Evolutionary conservation across 2,113 vertebrate genomes (phyloP), one percentile per base, ranked within the genome.

Genomic region (Scortum barcoo): DNA sequence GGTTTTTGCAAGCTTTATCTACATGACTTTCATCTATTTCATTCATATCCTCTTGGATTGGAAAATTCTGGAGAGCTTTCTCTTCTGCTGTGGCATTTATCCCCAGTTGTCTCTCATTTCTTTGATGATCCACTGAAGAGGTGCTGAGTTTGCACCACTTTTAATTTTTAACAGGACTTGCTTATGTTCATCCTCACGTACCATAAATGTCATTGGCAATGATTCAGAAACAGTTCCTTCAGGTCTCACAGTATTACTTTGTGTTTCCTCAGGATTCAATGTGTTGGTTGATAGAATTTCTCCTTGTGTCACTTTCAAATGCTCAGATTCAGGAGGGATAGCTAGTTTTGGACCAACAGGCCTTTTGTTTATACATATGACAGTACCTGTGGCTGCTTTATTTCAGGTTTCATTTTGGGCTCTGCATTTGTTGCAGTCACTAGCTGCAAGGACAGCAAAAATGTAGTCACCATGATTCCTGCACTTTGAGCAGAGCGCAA

Each of bases 301-400:
- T 85, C 90, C 65, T 38, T 94, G 90, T 76, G 89, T 87, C n/a
- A n/a, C n/a, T n/a, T n/a, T n/a, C 50, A 95, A 76, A 88, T 93
- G 91, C 69, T 93, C 90, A 53, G 95, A 94, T 89, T 96, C 95
- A 33, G 93, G 93, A 50, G 86, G 94, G 72, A 95, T 90, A 36
- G 79, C 76, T 67, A 95, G 94, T 80, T 95, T 96, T 56, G 85
- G 67, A 70, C 88, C 80, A 75, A 42, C 24, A 42, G 76, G 88
- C 26, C 86, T 95, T 85, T 83, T 89, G 71, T n/a, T n/a, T n/a
- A n/a, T n/a, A n/a, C n/a, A n/a, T 36, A 36, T 4, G 33, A 36
- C 33, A 36, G 33, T 6, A 36, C 33, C 6, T 6, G 33, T 36
- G 6, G 33, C 33, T 36, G 33, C 33, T 36, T 36, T 36, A 36